Conservation (phyloP, 1,140 invertebrate genomes). For the Pomacea maculata region DNA sequence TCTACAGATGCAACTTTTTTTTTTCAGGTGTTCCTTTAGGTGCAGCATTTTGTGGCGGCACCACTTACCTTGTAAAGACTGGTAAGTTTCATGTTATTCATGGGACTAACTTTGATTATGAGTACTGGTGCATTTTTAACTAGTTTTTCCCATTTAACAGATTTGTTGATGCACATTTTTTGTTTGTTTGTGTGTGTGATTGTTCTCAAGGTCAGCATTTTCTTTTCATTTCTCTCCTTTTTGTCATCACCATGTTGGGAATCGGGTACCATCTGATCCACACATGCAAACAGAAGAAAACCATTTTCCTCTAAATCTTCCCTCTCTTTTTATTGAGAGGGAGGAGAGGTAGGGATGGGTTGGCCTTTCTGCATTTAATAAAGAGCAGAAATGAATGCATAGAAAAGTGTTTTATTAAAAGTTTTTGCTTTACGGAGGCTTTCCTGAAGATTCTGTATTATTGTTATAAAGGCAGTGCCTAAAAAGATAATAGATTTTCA, state of each 20-base stretch:
- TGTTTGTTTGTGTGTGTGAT: neutral
- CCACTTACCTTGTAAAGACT: neutral
- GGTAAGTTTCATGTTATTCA: neutral
- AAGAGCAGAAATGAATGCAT: too few relatives aligned
- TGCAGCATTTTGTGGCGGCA: neutral
- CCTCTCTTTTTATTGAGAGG: neutral
- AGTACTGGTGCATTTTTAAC: neutral
- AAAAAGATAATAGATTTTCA: neutral
- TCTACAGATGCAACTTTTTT: neutral
- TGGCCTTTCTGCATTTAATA: too few relatives aligned
- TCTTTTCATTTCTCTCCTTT: neutral
- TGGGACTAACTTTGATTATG: neutral
- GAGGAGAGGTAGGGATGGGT: neutral
- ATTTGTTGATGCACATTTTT: neutral
- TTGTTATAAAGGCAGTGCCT: neutral
- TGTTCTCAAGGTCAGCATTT: neutral
- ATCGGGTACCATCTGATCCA: too few relatives aligned
- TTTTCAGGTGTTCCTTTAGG: constrained; percentile 6
- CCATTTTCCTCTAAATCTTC: neutral
- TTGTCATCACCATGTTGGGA: too few relatives aligned
- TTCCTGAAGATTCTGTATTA: too few relatives aligned
- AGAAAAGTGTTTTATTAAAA: too few relatives aligned
- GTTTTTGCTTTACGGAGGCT: too few relatives aligned
- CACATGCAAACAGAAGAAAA: too few relatives aligned
- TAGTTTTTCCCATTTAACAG: neutral